Evolutionary conservation across 2,113 vertebrate species (phyloP).

Genomic region (Chloropsis hardwickii): DNA sequence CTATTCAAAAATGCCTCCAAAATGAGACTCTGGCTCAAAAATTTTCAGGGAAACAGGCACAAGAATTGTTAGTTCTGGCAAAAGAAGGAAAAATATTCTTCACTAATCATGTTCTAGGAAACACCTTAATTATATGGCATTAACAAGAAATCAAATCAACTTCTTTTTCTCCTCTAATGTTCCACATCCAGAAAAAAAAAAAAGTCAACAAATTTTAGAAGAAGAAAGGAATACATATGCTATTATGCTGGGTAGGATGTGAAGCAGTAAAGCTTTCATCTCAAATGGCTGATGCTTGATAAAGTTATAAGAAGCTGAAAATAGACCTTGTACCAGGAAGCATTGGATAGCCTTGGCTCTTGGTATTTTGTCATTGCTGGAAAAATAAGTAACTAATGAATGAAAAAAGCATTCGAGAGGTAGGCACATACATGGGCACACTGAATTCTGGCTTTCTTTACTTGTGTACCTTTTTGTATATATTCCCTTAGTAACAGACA

Average conservation of each 20-base stretch:
- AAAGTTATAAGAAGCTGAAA: neutral
- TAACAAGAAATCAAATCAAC: neutral
- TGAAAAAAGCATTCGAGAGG: neutral
- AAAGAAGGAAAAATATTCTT: neutral
- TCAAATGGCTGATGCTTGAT: neutral
- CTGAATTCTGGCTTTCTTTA: neutral
- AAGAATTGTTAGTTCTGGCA: neutral
- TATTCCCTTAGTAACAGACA: constrained; percentile 5
- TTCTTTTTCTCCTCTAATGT: neutral
- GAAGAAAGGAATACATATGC: neutral
- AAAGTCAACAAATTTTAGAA: neutral
- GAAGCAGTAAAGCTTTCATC: neutral
- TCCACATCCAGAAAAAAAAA: neutral
- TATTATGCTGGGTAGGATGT: neutral
- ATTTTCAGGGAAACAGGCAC: neutral
- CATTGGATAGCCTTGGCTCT: neutral
- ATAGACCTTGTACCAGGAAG: neutral
- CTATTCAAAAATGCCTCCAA: neutral
- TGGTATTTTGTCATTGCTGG: neutral
- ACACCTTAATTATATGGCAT: neutral
- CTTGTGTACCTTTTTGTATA: neutral
- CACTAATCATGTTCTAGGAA: neutral
- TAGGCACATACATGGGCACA: neutral
- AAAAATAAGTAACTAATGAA: neutral
- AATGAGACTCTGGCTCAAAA: neutral